Evolutionary conservation across 2,797 vertebrate genomes (phyloP).

Genomic region (Myiothlypis chrysogaster): DNA sequence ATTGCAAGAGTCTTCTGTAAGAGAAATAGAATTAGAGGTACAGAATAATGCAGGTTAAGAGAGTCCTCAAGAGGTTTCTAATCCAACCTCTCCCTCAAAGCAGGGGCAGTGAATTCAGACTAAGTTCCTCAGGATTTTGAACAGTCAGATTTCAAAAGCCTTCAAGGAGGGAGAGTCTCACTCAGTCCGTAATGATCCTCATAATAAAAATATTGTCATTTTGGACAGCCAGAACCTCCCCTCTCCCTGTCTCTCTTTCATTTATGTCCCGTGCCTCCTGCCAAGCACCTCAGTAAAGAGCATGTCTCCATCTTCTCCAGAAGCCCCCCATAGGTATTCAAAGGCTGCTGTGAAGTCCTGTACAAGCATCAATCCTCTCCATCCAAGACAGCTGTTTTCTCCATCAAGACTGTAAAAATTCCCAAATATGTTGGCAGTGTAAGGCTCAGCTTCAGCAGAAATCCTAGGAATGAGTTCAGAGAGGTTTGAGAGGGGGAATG

Average conservation of each 20-base stretch:
- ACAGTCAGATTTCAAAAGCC: not conserved
- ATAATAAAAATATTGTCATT: not conserved
- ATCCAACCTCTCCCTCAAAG: not conserved
- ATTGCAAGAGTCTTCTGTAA: not conserved
- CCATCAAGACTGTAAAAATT: not conserved
- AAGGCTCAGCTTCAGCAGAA: not conserved
- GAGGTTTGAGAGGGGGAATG: not conserved
- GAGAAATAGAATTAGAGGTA: not conserved
- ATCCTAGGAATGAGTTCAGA: not conserved
- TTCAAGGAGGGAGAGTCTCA: not conserved
- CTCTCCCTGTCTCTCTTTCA: not conserved
- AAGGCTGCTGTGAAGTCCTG: not conserved
- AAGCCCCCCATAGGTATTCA: not conserved
- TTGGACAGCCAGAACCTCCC: not conserved
- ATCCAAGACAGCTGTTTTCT: not conserved
- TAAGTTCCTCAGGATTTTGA: not conserved
- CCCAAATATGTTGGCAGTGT: accelerated
- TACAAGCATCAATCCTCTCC: not conserved
- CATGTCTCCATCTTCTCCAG: not conserved
- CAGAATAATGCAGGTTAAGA: not conserved
- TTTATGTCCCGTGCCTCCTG: not conserved
- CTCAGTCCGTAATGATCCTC: not conserved
- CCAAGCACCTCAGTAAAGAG: not conserved
- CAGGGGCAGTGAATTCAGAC: not conserved
- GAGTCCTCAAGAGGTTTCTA: not conserved